phyloP scores from a whole-genome alignment of 2,113 vertebrate species.

The Vidua macroura region DNA sequence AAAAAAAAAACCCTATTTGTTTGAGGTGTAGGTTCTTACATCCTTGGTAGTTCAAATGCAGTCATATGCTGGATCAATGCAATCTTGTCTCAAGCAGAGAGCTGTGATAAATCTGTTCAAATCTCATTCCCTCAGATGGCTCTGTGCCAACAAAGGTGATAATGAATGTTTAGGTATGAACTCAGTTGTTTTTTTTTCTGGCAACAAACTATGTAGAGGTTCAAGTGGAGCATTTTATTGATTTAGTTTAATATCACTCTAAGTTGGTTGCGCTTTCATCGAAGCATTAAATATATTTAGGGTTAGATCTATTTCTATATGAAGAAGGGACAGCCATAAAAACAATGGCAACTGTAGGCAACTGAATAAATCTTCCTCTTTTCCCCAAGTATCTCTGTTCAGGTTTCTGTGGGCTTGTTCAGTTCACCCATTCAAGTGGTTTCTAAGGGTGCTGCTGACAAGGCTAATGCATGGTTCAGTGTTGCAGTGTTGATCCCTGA shows the following conservation, averaged over 20 bases:
- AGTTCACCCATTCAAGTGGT: neutral
- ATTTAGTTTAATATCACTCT: neutral
- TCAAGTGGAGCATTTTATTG: neutral
- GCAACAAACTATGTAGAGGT: neutral
- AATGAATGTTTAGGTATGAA: slow-evolving; percentile 19
- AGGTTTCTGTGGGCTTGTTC: neutral
- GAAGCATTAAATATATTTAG: neutral
- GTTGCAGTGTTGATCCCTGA: neutral
- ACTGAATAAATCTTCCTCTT: neutral
- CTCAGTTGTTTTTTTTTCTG: neutral
- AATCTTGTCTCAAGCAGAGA: neutral
- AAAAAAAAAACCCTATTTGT: neutral
- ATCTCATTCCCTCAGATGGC: neutral
- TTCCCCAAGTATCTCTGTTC: neutral
- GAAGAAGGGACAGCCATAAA: neutral
- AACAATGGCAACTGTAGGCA: neutral
- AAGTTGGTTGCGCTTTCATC: neutral
- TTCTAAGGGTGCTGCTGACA: neutral
- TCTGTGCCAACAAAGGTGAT: neutral
- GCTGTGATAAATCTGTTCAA: slow-evolving; percentile 22
- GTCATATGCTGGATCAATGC: slow-evolving; percentile 13
- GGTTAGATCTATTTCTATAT: neutral
- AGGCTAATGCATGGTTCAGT: neutral
- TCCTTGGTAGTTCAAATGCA: slow-evolving; percentile 2
- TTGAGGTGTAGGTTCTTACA: neutral